phyloP scores from a whole-genome alignment of 1,140 invertebrate genomes.

The Dryas iulia region DNA sequence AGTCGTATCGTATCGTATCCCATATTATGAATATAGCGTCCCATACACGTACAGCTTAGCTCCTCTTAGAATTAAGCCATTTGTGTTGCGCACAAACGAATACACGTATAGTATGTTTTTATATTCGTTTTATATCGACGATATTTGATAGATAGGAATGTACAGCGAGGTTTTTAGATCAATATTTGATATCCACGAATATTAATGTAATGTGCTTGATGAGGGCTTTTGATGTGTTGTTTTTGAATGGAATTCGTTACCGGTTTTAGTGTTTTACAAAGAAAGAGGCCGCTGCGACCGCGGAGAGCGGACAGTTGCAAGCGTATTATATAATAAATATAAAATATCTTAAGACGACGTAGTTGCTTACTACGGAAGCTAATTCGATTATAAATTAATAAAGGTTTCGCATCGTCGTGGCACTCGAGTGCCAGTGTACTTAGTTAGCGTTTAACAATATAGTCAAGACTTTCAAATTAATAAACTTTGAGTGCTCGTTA shows the following conservation, averaged over 20 bases:
- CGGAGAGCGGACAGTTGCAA: constrained; percentile 1
- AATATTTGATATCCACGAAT: constrained; percentile 34
- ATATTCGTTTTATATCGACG: constrained; percentile 46
- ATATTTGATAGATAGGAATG: constrained; percentile 47
- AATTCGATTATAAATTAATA: constrained; percentile 11
- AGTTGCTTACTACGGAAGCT: constrained; percentile 20
- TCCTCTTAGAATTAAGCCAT: constrained; percentile 48
- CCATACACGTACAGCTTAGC: constrained; percentile 51
- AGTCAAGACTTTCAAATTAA: constrained; percentile 70
- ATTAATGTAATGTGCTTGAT: constrained; percentile 33
- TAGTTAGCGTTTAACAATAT: constrained; percentile 71
- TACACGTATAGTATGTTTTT: constrained; percentile 40
- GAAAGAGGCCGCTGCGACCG: not conserved
- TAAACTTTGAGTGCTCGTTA: constrained; percentile 73
- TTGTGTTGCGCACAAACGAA: constrained; percentile 62
- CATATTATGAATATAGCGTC: constrained; percentile 46
- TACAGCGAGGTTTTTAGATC: constrained; percentile 54
- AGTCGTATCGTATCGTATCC: constrained; percentile 21
- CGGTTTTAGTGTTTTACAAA: constrained; percentile 56
- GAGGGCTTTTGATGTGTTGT: constrained; percentile 60
- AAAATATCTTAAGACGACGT: constrained; percentile 22
- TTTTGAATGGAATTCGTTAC: constrained; percentile 54
- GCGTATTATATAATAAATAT: constrained; percentile 15
- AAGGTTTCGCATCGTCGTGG: constrained; percentile 17
- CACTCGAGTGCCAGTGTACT: constrained; percentile 61